A percentile compares a stretch with the other conserved stretches of the same genome.
Evolutionary conservation across 2,888 invertebrate species (phyloP).

Genomic region (Scaptomyza caliginosa): DNA sequence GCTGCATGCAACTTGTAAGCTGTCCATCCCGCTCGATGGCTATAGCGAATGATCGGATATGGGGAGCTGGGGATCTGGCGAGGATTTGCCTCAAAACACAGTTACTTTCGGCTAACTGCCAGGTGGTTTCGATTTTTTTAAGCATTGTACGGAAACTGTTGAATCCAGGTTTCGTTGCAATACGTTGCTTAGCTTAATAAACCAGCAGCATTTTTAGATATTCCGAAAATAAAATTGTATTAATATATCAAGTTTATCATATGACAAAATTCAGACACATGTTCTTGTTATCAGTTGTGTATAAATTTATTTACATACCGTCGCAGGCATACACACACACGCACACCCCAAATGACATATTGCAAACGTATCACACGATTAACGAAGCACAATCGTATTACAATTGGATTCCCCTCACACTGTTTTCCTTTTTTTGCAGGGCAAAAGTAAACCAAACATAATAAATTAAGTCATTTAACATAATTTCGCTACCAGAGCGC

Average conservation of each 20-base stretch:
- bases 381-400: slow-evolving; percentile 46
- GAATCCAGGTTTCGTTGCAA: no score
- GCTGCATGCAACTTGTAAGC: slow-evolving; percentile 13
- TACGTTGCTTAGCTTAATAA: no score
- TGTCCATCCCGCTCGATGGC: slow-evolving; percentile 21
- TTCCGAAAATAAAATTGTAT: neutral
- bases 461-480: slow-evolving; percentile 79
- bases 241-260: neutral
- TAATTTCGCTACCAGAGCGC: slow-evolving; percentile 73
- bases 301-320: slow-evolving; percentile 10
- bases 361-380: slow-evolving; percentile 32
- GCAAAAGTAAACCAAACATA: slow-evolving; percentile 60
- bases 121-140: slow-evolving; percentile 37
- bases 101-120: slow-evolving; percentile 29
- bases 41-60: slow-evolving; percentile 19
- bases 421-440: slow-evolving; percentile 63
- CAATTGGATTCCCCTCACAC: slow-evolving; percentile 49
- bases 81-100: slow-evolving; percentile 31
- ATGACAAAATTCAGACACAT: neutral
- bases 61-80: slow-evolving; percentile 16
- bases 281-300: slow-evolving; percentile 10
- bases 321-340: neutral
- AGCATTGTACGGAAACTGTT: slow-evolving; percentile 42
- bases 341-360: slow-evolving; percentile 30
- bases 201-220: no score